Evolutionary conservation across 2,888 invertebrate genomes (phyloP), one percentile per base, ranked within the genome.

Genomic region (Helobdella robusta): DNA sequence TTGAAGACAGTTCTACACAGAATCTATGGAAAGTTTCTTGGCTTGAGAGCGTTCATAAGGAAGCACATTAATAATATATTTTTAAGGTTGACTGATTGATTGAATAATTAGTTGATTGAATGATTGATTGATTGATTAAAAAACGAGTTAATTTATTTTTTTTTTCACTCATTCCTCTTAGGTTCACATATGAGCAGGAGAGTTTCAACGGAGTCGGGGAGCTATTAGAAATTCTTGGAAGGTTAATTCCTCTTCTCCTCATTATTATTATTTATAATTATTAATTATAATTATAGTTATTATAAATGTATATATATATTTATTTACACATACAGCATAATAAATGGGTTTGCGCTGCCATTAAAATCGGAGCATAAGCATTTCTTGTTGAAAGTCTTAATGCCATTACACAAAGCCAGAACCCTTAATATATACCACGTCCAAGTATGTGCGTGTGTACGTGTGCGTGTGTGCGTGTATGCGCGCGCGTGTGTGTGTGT

Each of bases 41-140:
- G 78, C 52, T 73, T 78, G 44, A 68, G 78, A 65, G 77, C 78
- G 52, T 78, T 76, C 72, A 78, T 78, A 66, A 72, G 95, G 81
- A 94, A 93, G 84, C 94, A 94, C 83, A 93, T 94, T 79, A 94
- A 94, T 82, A 93, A 95, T 83, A 92, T 93, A 81, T 93, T 94
- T 82, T 88, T 87, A 83, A 87, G 84, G 87, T 88, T 74, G 70
- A 73, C 72, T 15, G 6, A 20, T 35, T 18, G 40, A 8, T 8
- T 40, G 11, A 8, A 15, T 40, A 15, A 40, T 15, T 15, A 15
- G 40, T 15, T 15, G 40, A 40, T 8, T 40, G 8, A 40, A 40
- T n/a, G n/a, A n/a, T n/a, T n/a, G 40, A 15, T 40, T 40, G 40
- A 40, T 18, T 15, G 8, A 15, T 40, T 40, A 40, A 40, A 40